These are phyloP conservation scores for Limnothrissa miodon DNA, from an alignment of 2,113 vertebrate species.

Conservation along the genomic window DNA sequence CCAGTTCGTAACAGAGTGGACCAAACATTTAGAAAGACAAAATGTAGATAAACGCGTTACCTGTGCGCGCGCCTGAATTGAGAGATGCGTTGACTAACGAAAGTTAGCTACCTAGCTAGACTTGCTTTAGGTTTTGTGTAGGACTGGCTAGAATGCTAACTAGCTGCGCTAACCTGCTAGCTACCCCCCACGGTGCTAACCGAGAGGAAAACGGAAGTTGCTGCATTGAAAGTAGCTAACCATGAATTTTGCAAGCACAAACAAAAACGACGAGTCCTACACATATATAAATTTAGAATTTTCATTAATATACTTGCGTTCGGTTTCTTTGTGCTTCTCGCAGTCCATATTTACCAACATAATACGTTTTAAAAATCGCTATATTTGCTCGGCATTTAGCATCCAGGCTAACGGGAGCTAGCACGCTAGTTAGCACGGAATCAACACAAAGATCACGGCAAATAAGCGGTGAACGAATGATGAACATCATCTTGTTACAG, in stretches of 20 bases:
- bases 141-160: slow-evolving; percentile 41
- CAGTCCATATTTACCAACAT: neutral
- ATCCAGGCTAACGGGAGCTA: slow-evolving; percentile 43
- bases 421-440: slow-evolving; percentile 56
- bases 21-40: neutral
- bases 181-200: slow-evolving; percentile 53
- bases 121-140: slow-evolving; percentile 13
- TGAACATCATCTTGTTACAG: slow-evolving; percentile 47
- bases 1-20: neutral
- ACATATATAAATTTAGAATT: neutral
- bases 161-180: slow-evolving; percentile 49
- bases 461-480: slow-evolving; percentile 58
- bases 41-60: neutral
- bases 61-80: neutral
- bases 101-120: neutral
- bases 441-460: slow-evolving; percentile 75
- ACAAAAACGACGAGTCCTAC: neutral
- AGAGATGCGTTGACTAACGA: slow-evolving; percentile 10
- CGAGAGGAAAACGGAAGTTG: slow-evolving; percentile 38
- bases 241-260: slow-evolving; percentile 31
- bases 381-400: slow-evolving; percentile 21
- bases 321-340: neutral
- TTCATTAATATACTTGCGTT: neutral
- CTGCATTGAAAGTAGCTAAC: slow-evolving; percentile 21
- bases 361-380: neutral